phyloP scores from a whole-genome alignment of 2,888 invertebrate genomes.

The Sarcophaga variegata region DNA sequence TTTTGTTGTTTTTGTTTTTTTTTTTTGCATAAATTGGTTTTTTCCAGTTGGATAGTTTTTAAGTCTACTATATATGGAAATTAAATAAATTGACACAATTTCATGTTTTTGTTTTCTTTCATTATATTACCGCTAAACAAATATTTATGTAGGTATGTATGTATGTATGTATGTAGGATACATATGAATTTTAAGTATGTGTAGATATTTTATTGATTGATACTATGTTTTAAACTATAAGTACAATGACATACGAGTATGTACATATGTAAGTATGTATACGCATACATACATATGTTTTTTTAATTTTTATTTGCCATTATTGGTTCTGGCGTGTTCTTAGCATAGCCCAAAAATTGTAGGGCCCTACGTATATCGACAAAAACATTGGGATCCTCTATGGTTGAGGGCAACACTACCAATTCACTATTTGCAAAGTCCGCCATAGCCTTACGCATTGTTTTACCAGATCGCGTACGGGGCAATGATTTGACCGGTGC shows the following conservation, averaged over 20 bases:
- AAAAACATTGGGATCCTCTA: conserved; percentile 93
- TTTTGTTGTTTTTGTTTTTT: not conserved
- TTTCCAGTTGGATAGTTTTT: not conserved
- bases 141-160: not conserved
- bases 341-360: conserved; percentile 89
- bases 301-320: conserved; percentile 67
- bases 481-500: conserved; percentile 91
- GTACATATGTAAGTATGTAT: not conserved
- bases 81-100: not conserved
- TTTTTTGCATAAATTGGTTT: conserved; percentile 10
- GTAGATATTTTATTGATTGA: no score
- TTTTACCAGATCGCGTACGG: conserved; percentile 91
- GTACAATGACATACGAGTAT: no score
- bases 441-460: conserved; percentile 90
- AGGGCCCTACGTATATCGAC: conserved; percentile 89
- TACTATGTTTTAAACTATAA: no score
- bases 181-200: not conserved
- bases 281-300: not conserved
- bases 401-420: conserved; percentile 91
- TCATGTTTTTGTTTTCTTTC: not conserved
- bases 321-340: conserved; percentile 86
- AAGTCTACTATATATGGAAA: conserved; percentile 1
- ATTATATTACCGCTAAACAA: not conserved
- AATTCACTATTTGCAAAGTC: conserved; percentile 91
- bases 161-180: not conserved